Evolutionary conservation across 2,797 vertebrate genomes (phyloP).

Genomic region (Argya squamiceps): DNA sequence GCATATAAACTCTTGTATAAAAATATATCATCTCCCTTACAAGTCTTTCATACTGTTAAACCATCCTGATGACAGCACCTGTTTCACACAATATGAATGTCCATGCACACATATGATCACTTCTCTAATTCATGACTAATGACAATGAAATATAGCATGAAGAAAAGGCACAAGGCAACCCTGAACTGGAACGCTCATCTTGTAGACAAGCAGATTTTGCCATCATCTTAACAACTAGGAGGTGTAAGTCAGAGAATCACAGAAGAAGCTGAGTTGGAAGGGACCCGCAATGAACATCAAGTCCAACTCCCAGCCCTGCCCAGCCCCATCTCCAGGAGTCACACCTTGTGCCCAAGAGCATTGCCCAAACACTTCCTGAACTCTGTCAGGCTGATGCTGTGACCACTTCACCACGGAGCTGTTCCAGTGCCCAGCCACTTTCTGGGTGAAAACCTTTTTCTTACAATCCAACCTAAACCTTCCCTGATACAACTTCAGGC

Average conservation of each 20-base stretch:
- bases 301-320: neutral
- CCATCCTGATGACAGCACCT: neutral
- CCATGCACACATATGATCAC: neutral
- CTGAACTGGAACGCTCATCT: neutral
- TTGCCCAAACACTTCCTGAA: accelerated
- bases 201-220: neutral
- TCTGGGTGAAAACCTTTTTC: neutral
- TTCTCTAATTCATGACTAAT: neutral
- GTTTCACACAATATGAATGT: neutral
- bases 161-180: neutral
- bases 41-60: neutral
- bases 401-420: neutral
- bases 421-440: neutral
- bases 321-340: neutral
- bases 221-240: neutral
- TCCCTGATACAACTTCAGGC: neutral
- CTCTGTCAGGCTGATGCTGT: neutral
- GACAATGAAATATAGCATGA: neutral
- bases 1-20: neutral
- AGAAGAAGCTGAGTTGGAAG: neutral
- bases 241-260: neutral
- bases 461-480: neutral
- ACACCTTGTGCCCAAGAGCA: neutral
- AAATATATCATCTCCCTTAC: neutral
- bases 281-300: accelerated